A percentile compares a stretch with the other conserved stretches of the same genome.
phyloP scores from a whole-genome alignment of 2,797 vertebrate species.

The Acanthurus tractus region DNA sequence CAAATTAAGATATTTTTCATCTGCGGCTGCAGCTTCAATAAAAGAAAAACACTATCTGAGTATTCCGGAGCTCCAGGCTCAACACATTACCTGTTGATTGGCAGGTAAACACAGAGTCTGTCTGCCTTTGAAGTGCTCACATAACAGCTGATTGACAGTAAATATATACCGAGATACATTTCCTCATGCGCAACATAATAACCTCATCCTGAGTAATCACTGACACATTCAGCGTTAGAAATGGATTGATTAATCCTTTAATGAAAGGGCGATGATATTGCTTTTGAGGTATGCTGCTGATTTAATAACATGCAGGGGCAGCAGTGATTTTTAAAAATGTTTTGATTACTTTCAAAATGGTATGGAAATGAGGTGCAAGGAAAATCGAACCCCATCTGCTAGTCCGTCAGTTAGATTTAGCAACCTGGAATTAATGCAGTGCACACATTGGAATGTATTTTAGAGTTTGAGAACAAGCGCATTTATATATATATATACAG shows the following conservation, averaged over 20 bases:
- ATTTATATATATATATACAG: background rate
- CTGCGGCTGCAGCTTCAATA: background rate
- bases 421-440: slow-evolving; percentile 24
- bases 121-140: slow-evolving; percentile 82
- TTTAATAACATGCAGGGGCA: slow-evolving; percentile 32
- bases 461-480: background rate
- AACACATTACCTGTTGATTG: slow-evolving; percentile 38
- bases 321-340: slow-evolving; percentile 38
- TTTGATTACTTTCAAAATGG: slow-evolving; percentile 65
- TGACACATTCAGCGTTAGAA: slow-evolving; percentile 68
- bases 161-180: slow-evolving; percentile 87
- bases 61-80: background rate
- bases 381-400: slow-evolving; percentile 57
- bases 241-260: slow-evolving; percentile 71
- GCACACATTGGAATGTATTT: slow-evolving; percentile 40
- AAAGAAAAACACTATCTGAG: background rate
- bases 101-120: slow-evolving; percentile 46
- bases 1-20: background rate
- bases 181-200: slow-evolving; percentile 85
- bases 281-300: slow-evolving; percentile 53
- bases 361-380: slow-evolving; percentile 51
- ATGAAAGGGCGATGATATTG: slow-evolving; percentile 56
- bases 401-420: slow-evolving; percentile 25
- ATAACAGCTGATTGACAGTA: slow-evolving; percentile 87
- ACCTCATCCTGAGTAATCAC: slow-evolving; percentile 81